Conservation (phyloP, 2,113 vertebrate species). For the Lepisosteus oculatus region DNA sequence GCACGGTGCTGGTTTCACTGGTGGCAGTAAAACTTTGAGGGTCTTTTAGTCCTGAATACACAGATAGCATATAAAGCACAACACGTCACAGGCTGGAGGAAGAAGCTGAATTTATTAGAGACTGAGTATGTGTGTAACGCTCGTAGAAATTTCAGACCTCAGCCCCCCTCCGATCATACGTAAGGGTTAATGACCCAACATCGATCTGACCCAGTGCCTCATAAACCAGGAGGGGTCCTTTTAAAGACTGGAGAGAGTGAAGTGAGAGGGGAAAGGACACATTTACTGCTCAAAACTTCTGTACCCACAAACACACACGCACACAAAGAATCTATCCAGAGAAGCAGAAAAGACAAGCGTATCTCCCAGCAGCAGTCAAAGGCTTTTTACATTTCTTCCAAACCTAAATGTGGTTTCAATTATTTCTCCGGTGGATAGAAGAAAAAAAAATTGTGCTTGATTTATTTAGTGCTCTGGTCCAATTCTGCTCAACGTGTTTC, state of each 20-base stretch:
- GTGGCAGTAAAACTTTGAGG: too few relatives aligned
- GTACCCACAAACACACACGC: slow-evolving; percentile 23
- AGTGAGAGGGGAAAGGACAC: slow-evolving; percentile 15
- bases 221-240: slow-evolving; percentile 27
- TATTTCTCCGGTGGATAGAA: slow-evolving; percentile 73
- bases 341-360: slow-evolving; percentile 23
- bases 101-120: background rate
- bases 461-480: slow-evolving; percentile 84
- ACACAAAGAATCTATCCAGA: slow-evolving; percentile 58
- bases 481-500: slow-evolving; percentile 82
- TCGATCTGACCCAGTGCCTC: slow-evolving; percentile 7
- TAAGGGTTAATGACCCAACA: slow-evolving; percentile 3
- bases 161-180: background rate
- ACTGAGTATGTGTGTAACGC: background rate
- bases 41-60: too few relatives aligned
- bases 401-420: slow-evolving; percentile 89
- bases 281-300: slow-evolving; percentile 17
- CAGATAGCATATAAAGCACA: too few relatives aligned
- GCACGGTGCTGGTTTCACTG: too few relatives aligned
- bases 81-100: too few relatives aligned
- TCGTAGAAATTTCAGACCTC: background rate
- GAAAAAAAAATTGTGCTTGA: slow-evolving; percentile 60
- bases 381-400: slow-evolving; percentile 54
- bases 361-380: slow-evolving; percentile 13
- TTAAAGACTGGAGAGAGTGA: slow-evolving; percentile 10